phyloP scores from a whole-genome alignment of 2,888 invertebrate genomes.

The Celastrina argiolus region DNA sequence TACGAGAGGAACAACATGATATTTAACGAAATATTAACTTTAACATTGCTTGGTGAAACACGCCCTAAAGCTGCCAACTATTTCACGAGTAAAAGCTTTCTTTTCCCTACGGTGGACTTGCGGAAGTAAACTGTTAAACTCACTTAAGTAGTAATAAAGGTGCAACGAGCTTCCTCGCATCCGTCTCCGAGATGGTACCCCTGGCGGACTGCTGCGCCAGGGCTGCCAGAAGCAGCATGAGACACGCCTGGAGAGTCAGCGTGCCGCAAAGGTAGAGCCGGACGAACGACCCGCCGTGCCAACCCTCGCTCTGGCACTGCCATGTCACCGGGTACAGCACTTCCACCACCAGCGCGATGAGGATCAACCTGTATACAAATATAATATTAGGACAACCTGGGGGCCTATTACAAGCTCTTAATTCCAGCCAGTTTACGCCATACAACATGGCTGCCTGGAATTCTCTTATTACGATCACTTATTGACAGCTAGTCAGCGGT shows the following conservation, averaged over 20 bases:
- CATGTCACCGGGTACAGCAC: constrained; percentile 82
- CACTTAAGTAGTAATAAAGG: constrained; percentile 85
- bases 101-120: neutral
- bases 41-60: no score
- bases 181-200: constrained; percentile 87
- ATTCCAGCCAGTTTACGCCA: no score
- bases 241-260: constrained; percentile 79
- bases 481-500: no score
- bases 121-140: constrained; percentile 39
- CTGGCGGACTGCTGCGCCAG: constrained; percentile 84
- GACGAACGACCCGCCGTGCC: constrained; percentile 84
- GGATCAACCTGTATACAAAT: constrained; percentile 76
- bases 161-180: constrained; percentile 83
- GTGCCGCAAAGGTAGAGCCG: constrained; percentile 85
- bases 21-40: no score
- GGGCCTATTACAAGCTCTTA: no score
- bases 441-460: no score
- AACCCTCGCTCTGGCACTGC: constrained; percentile 83
- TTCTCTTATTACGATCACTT: no score
- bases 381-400: neutral
- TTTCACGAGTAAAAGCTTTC: neutral
- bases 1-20: no score
- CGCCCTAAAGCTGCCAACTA: neutral
- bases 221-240: constrained; percentile 80
- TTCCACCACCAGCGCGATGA: constrained; percentile 81